These are phyloP conservation scores for Heteractis magnifica DNA, from an alignment of 92 coral and sea anemone species.

Conservation along the genomic window DNA sequence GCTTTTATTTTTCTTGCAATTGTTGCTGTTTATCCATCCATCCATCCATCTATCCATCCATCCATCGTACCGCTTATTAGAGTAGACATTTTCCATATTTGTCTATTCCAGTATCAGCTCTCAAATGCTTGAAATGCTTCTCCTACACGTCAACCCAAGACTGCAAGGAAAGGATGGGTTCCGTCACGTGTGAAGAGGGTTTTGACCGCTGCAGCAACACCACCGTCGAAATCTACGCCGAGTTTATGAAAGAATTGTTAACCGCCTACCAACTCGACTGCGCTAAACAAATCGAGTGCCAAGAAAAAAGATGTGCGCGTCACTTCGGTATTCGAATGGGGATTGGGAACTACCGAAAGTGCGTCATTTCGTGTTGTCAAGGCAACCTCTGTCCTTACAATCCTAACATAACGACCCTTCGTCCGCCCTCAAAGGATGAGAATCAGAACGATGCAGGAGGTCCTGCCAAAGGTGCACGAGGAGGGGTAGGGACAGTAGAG, in stretches of 20 bases:
- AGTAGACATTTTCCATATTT: neutral
- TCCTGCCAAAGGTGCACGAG: conserved; percentile 58
- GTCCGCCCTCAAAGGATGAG: conserved; percentile 9
- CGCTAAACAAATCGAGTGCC: conserved; percentile 45
- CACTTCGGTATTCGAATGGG: conserved; percentile 39
- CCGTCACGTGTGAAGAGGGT: conserved; percentile 19
- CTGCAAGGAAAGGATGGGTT: conserved; percentile 24
- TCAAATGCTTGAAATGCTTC: conserved; percentile 59
- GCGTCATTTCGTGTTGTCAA: conserved; percentile 49
- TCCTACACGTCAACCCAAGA: conserved; percentile 58
- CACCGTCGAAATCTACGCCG: conserved; percentile 49
- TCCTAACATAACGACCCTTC: conserved; percentile 23
- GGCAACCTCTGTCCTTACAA: conserved; percentile 52
- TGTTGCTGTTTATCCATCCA: neutral
- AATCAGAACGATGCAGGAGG: neutral
- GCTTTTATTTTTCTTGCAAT: neutral
- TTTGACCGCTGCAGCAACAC: conserved; percentile 53
- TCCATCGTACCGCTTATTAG: neutral
- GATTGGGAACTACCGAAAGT: conserved; percentile 10
- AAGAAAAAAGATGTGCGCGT: conserved; percentile 31
- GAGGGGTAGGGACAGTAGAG: conserved; percentile 38
- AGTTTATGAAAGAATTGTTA: conserved; percentile 16
- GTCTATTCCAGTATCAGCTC: conserved; percentile 29
- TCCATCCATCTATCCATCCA: neutral
- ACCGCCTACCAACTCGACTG: conserved; percentile 48